Conservation (phyloP, 2,797 vertebrate genomes). For the Schizothorax lantsangensis region DNA sequence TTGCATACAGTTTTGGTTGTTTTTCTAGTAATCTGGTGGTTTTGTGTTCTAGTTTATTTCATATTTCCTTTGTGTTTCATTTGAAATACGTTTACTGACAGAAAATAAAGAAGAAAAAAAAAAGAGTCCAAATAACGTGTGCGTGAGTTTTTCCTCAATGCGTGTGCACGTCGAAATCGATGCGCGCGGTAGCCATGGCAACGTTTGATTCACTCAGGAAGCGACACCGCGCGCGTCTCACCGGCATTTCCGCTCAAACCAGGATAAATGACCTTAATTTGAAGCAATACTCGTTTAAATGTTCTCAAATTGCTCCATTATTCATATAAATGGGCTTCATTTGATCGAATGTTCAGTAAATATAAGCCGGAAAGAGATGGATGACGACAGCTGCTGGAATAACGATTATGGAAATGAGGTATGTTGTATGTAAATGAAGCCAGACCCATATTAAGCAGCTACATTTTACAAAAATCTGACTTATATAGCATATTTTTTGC, state of each 20-base stretch:
- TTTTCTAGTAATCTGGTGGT: slow-evolving; percentile 30
- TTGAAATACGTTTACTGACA: slow-evolving; percentile 43
- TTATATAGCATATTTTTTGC: neutral
- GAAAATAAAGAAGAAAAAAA: slow-evolving; percentile 28
- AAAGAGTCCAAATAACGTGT: neutral
- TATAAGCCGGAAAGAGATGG: neutral
- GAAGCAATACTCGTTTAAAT: neutral
- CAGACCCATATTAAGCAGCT: neutral
- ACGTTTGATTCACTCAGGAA: slow-evolving; percentile 30
- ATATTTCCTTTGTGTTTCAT: slow-evolving; percentile 33
- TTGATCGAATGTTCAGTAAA: neutral
- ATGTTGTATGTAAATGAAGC: neutral
- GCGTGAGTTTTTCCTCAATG: neutral
- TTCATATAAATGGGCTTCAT: neutral
- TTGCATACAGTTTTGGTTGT: neutral
- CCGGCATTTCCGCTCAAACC: neutral
- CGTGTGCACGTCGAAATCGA: neutral
- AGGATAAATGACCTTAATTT: neutral
- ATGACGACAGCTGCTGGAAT: neutral
- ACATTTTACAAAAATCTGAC: neutral
- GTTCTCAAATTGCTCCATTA: neutral
- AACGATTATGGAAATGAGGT: slow-evolving; percentile 18
- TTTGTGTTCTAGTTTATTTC: slow-evolving; percentile 37
- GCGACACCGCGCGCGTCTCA: neutral
- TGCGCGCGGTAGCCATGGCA: slow-evolving; percentile 31